Percentiles rank a stretch among this genome's conserved stretches.
Conservation (phyloP, 1,140 invertebrate genomes). For the Coelopa frigida region DNA sequence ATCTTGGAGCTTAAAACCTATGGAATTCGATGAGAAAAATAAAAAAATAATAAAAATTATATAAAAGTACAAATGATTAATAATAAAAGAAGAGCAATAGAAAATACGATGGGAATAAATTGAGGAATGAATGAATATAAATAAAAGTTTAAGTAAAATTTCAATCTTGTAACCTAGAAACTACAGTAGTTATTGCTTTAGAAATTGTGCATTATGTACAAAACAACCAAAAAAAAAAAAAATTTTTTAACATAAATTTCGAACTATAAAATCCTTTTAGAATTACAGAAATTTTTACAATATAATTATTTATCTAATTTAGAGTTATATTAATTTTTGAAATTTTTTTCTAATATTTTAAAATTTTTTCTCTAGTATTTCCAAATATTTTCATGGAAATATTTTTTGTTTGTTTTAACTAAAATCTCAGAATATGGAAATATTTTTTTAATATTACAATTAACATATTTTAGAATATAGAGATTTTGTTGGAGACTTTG, state of each 20-base stretch:
- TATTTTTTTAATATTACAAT: not conserved
- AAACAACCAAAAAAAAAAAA: too few species aligned
- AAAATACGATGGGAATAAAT: not conserved
- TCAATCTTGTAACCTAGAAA: too few species aligned
- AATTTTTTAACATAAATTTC: not conserved
- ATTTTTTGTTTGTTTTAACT: not conserved
- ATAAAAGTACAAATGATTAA: not conserved
- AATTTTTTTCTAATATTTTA: not conserved
- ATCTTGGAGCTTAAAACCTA: too few species aligned
- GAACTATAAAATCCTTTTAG: not conserved
- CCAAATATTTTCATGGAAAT: not conserved
- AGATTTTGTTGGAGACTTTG: not conserved
- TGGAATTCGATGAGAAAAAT: too few species aligned
- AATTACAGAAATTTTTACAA: too few species aligned
- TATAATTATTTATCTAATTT: not conserved
- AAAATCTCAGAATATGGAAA: not conserved
- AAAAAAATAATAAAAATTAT: not conserved
- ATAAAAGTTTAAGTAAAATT: too few species aligned
- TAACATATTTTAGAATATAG: not conserved
- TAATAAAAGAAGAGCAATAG: conserved; percentile 1
- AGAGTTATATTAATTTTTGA: not conserved
- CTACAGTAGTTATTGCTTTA: too few species aligned
- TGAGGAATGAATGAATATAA: too few species aligned
- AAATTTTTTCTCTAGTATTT: conserved; percentile 1
- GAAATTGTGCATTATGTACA: too few species aligned